These are phyloP conservation scores for Beris morrisii DNA, from an alignment of 2,888 invertebrate genomes.

Conservation along the genomic window DNA sequence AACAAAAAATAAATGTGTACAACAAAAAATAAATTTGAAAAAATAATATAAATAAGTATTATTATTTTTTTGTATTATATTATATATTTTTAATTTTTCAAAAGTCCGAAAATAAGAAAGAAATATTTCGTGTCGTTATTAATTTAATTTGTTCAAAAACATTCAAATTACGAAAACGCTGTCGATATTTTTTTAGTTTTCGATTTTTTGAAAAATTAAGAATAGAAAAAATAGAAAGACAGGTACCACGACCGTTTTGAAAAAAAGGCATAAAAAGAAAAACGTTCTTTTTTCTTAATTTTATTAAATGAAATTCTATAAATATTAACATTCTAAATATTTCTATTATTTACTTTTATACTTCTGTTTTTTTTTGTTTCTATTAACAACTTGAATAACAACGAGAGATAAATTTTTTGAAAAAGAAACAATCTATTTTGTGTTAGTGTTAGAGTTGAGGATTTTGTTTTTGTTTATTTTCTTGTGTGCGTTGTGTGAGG, in stretches of 20 bases:
- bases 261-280: constrained; percentile 33
- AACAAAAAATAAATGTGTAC: no score
- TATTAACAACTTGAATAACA: constrained; percentile 16
- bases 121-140: no score
- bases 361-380: constrained; percentile 15
- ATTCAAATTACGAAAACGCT: constrained; percentile 1
- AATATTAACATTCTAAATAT: no score
- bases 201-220: constrained; percentile 38
- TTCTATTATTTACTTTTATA: constrained; percentile 14
- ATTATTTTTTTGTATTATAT: constrained; percentile 17
- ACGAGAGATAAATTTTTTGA: constrained; percentile 2
- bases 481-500: no score
- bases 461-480: no score
- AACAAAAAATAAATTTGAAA: no score
- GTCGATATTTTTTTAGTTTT: constrained; percentile 36
- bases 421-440: not conserved
- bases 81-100: constrained; percentile 21
- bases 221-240: constrained; percentile 35
- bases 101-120: not conserved
- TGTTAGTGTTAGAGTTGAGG: no score
- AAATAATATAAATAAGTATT: constrained; percentile 4
- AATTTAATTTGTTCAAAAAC: constrained; percentile 22
- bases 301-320: constrained; percentile 29
- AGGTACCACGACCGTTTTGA: constrained; percentile 43
- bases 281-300: constrained; percentile 16